Evolutionary conservation across 2,113 vertebrate species (phyloP).

Genomic region (Zosterops hypoxanthus): DNA sequence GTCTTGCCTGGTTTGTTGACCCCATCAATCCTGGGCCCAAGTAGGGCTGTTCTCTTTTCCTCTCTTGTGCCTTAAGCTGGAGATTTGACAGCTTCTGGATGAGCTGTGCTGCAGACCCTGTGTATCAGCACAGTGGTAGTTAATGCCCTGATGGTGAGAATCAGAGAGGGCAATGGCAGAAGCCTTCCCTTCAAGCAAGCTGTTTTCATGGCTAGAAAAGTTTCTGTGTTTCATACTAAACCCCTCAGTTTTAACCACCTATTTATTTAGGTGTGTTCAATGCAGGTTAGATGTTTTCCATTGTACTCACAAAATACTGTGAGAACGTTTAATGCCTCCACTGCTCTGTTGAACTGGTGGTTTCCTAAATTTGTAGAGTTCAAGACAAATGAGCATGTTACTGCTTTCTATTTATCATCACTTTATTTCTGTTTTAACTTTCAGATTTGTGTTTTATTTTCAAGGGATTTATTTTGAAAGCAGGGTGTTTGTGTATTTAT

Average conservation of each 20-base stretch:
- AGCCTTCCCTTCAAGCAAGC: not conserved
- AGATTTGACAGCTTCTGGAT: not conserved
- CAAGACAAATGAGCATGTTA: not conserved
- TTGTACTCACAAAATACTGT: not conserved
- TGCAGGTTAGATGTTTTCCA: not conserved
- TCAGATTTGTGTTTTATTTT: not conserved
- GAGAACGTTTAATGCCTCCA: not conserved
- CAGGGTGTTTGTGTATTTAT: not conserved
- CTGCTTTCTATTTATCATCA: not conserved
- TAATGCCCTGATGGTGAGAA: not conserved
- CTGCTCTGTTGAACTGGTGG: accelerated
- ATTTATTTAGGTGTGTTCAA: not conserved
- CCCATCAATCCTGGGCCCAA: not conserved
- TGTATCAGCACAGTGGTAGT: not conserved
- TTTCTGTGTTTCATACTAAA: not conserved
- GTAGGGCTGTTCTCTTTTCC: not conserved
- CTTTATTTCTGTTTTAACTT: not conserved
- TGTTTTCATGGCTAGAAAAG: not conserved
- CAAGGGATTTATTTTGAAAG: not conserved
- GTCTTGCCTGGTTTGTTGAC: not conserved
- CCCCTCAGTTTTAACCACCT: not conserved
- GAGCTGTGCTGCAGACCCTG: not conserved
- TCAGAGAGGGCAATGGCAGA: not conserved
- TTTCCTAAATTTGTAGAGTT: not conserved
- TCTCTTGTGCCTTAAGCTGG: not conserved